Base-by-base conservation (phyloP, 1,140 invertebrate species). In the Leptopilina clavipes region DNA sequence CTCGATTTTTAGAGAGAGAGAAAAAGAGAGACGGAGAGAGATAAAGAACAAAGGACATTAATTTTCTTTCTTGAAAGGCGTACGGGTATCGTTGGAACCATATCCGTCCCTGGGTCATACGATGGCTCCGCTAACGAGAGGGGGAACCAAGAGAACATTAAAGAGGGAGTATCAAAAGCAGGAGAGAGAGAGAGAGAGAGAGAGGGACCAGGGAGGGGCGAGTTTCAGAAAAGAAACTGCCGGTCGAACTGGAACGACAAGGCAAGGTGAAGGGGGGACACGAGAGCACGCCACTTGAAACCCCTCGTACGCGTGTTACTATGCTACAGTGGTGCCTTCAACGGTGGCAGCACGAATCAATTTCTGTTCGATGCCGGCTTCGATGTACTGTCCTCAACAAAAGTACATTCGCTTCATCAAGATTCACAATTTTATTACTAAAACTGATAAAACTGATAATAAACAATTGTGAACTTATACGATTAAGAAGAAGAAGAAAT, bases 101-200 rank as follows among this genome's bases (percentile, higher is more conserved):
- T 78, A 77, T 85, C 83, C 87, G 86, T 86, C 81, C 86, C 87
- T 89, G 88, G 83, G 83, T 89, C 88, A 83, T 88, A 89, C 84
- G 88, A 90, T 89, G 84, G 83, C 73, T 72, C 76, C 72, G 25
- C 70, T 65, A 76, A 77, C 70, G 73, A 19, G 75, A 72, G 79
- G 82, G 80, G 79, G 82, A 75, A 75, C 54, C 44, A 52, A 78
- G 37, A 79, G 78, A 79, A 65, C 59, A 65, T 65, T 65, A 65
- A 78, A 79, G 80, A 80, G 76, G 75, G 52, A 82, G 78, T 76
- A 79, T 22, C 19, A 59, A 59, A 54, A 76, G 70, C 40, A 18
- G 54, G 77, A 56, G 44, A 14, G 18, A 2, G 54, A 59, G 73
- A 56, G 79, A 80, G 83, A 80, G 78, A 73, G 76, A 73, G 52